Evolutionary conservation across 2,888 invertebrate species (phyloP).

Genomic region (Lacanobia wlatinum): DNA sequence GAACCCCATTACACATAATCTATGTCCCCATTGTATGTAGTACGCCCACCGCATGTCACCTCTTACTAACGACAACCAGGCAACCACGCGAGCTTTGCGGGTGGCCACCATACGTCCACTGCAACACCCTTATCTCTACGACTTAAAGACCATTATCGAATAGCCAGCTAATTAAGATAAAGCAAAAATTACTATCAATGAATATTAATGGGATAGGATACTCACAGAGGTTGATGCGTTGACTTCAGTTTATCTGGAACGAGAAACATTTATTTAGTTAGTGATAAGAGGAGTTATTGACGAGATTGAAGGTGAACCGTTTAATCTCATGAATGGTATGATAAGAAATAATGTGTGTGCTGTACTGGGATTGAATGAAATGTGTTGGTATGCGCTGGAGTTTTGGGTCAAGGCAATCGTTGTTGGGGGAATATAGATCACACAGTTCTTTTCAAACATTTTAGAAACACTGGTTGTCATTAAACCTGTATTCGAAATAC

Average conservation of each 20-base stretch:
- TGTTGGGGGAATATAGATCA: background rate
- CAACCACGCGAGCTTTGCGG: constrained; percentile 68
- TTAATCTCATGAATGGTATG: constrained; percentile 42
- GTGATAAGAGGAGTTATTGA: constrained; percentile 50
- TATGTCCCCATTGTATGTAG: constrained; percentile 60
- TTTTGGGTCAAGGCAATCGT: background rate
- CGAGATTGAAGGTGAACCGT: constrained; percentile 50
- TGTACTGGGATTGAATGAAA: constrained; percentile 21
- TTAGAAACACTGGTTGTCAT: no score
- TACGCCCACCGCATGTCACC: constrained; percentile 70
- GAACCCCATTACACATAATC: constrained; percentile 59
- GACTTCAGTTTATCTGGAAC: constrained; percentile 61
- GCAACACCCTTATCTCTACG: constrained; percentile 17
- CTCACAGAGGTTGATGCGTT: constrained; percentile 50
- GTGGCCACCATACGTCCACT: constrained; percentile 59
- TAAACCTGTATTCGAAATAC: background rate
- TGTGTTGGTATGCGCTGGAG: background rate
- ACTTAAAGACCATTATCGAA: constrained; percentile 36
- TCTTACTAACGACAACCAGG: constrained; percentile 52
- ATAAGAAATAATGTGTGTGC: constrained; percentile 19
- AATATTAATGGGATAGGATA: constrained; percentile 49
- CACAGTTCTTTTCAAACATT: no score
- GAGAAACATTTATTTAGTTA: constrained; percentile 50
- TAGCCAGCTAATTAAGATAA: constrained; percentile 45
- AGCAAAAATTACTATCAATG: constrained; percentile 46